Conservation (phyloP, 1,140 invertebrate species). For the Aphelinus atriplicis region DNA sequence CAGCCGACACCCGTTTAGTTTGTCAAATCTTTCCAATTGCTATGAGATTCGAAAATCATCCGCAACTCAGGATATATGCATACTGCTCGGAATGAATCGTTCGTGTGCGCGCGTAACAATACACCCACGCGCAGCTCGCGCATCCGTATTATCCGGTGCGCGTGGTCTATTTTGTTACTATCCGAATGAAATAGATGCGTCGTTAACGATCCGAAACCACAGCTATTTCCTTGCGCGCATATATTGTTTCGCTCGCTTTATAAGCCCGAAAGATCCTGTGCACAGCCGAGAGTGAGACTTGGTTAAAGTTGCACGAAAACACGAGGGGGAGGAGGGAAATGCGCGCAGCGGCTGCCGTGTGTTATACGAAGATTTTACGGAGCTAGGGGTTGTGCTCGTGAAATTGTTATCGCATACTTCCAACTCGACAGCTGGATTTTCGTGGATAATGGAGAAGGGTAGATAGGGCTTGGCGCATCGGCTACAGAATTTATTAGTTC, state of each 20-base stretch:
- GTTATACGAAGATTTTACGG: conserved; percentile 2
- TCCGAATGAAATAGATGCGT: conserved; percentile 1
- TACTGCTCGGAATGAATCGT: no score
- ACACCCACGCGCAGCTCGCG: conserved; percentile 17
- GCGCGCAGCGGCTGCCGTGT: neutral
- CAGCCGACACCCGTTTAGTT: no score
- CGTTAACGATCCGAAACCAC: conserved; percentile 11
- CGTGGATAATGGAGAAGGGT: conserved; percentile 18
- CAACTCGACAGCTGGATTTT: conserved; percentile 15
- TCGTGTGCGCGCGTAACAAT: no score
- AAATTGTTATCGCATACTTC: conserved; percentile 39
- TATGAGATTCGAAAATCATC: no score
- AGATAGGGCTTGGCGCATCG: neutral
- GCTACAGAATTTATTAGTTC: conserved; percentile 32
- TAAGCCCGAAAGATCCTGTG: no score
- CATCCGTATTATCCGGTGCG: conserved; percentile 17
- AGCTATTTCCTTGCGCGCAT: conserved; percentile 19
- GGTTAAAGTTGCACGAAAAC: conserved; percentile 35
- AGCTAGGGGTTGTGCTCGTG: neutral
- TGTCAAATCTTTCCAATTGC: no score
- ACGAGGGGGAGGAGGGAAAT: neutral
- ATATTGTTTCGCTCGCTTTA: conserved; percentile 20
- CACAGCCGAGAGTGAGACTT: conserved; percentile 17
- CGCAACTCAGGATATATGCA: no score
- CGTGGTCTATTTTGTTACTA: neutral